Evolutionary conservation across 2,797 vertebrate species (phyloP), one percentile per base, ranked within the genome.

Genomic region (Myotis pilosus): DNA sequence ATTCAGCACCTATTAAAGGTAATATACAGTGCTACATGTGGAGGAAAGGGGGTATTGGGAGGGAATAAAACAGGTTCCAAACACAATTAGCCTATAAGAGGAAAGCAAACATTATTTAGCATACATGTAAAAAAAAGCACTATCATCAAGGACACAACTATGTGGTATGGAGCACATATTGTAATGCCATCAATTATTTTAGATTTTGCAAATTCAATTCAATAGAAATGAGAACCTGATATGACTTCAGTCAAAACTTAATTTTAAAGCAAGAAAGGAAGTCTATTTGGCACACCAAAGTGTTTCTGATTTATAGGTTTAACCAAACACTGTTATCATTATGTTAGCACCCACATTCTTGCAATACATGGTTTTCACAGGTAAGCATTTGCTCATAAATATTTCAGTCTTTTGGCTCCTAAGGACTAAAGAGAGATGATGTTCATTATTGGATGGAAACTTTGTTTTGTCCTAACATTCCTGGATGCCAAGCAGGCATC

Each of bases 341-440:
- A 83, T 76, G 91, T 93, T 81, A 96, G 28, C 89, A 94, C 16
- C 75, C n/a, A 84, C 38, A 91, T 68, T 92, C 82, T 84, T 87
- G 47, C 38, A 89, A 82, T 49, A 94, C 51, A 51, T 13, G 36
- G 78, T 94, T 95, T 91, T 92, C 57, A 94, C 51, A 93, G 83
- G 89, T 95, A 94, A 89, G 80, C 87, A 94, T 92, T 96, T 96
- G 83, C 71, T 92, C 83, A 75, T 94, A 80, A 94, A 95, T 91
- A 95, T 96, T 94, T 96, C 66, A 94, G 79, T 93, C 38, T 80
- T 75, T 86, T n/a, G 36, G 33, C 83, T 94, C 76, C 49, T 83
- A 51, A 72, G 10, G 25, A 88, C 53, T 68, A 94, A 79, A 96
- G 87, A 75, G 78, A 95, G 78, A 92, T 87, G 51, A 86, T 87